phyloP scores from a whole-genome alignment of 2,888 invertebrate genomes.

The Coenonympha glycerion region DNA sequence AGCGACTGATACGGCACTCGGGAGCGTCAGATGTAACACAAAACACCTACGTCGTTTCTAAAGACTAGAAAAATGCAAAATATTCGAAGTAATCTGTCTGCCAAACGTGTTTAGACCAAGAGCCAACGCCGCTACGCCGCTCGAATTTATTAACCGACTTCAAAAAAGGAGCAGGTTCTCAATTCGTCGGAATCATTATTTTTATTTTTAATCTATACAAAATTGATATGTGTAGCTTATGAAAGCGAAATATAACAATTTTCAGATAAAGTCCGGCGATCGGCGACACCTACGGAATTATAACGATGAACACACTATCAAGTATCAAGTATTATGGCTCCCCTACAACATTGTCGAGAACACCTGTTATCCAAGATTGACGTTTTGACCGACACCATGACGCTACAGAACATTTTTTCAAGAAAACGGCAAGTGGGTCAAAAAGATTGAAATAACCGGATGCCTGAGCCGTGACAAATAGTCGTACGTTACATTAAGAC shows the following conservation, averaged over 20 bases:
- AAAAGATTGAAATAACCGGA: no score
- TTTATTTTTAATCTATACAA: no score
- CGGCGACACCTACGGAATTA: conserved; percentile 33
- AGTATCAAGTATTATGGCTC: conserved; percentile 33
- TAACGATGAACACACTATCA: conserved; percentile 54
- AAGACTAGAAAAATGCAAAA: conserved; percentile 75
- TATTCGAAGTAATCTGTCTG: conserved; percentile 50
- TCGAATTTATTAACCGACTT: no score
- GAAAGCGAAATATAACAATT: conserved; percentile 38
- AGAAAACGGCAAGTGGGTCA: no score
- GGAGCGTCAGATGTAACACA: conserved; percentile 40
- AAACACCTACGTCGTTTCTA: conserved; percentile 51
- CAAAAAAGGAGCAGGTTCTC: no score
- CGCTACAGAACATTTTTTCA: no score
- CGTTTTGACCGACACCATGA: no score
- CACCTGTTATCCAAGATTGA: no score
- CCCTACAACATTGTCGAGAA: neutral
- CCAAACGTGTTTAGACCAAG: conserved; percentile 39
- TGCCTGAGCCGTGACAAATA: no score
- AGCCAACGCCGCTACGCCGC: conserved; percentile 36
- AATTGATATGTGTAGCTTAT: conserved; percentile 60
- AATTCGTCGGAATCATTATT: no score
- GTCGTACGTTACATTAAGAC: no score
- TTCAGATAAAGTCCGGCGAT: conserved; percentile 36
- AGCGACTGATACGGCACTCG: conserved; percentile 6